These are phyloP conservation scores for Lerista edwardsae DNA, from an alignment of 2,797 vertebrate species.

Conservation along the genomic window DNA sequence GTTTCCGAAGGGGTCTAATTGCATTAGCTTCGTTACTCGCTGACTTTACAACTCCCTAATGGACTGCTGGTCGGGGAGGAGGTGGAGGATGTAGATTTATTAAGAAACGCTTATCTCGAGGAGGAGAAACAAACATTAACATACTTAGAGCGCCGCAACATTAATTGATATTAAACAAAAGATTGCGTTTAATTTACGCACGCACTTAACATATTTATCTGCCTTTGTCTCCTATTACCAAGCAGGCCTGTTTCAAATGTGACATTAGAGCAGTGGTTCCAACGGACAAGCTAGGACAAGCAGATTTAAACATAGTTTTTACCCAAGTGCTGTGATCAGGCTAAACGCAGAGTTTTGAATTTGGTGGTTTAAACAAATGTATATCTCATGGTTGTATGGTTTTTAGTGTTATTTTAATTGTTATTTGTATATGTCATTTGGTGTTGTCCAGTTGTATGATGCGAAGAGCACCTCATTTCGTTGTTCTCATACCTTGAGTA, in stretches of 20 bases:
- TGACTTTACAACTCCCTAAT: constrained; percentile 60
- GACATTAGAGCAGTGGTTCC: background rate
- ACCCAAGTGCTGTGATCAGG: too few relatives aligned
- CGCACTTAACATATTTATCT: constrained; percentile 26
- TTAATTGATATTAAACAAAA: constrained; percentile 45
- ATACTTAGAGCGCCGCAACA: constrained; percentile 38
- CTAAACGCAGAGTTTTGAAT: too few relatives aligned
- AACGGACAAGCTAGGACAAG: too few relatives aligned
- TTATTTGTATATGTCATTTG: too few relatives aligned
- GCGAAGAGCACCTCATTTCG: too few relatives aligned
- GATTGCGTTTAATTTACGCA: constrained; percentile 26
- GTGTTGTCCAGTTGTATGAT: too few relatives aligned
- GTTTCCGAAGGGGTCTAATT: constrained; percentile 66
- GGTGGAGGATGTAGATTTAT: constrained; percentile 18
- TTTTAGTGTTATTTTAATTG: too few relatives aligned
- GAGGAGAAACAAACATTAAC: constrained; percentile 41
- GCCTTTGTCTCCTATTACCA: constrained; percentile 19
- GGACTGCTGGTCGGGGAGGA: constrained; percentile 1
- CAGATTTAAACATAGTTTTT: too few relatives aligned
- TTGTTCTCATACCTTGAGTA: too few relatives aligned
- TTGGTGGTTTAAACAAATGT: too few relatives aligned
- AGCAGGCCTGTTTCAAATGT: constrained; percentile 12
- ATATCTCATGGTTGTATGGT: too few relatives aligned
- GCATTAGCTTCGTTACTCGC: constrained; percentile 54
- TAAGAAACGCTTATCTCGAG: constrained; percentile 43